Percentiles rank a stretch among this genome's conserved stretches.
Evolutionary conservation across 2,888 invertebrate species (phyloP).

Genomic region (Saturnia pavonia): DNA sequence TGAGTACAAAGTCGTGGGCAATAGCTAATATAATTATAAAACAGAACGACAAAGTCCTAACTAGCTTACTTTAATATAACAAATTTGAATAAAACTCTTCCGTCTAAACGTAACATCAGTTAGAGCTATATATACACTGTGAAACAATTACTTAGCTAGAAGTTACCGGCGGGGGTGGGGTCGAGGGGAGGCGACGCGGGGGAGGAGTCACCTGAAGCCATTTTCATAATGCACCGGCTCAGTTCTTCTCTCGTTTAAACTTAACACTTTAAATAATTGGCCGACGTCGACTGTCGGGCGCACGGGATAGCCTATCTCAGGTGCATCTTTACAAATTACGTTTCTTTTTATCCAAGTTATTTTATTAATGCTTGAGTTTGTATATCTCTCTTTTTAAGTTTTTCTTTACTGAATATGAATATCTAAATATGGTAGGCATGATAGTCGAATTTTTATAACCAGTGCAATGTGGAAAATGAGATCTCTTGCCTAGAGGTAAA

Average conservation of each 20-base stretch:
- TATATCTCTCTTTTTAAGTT: neutral
- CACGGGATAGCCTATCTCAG: constrained; percentile 24
- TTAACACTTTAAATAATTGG: constrained; percentile 75
- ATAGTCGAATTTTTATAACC: too few species aligned
- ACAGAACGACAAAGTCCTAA: too few species aligned
- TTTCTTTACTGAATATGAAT: too few species aligned
- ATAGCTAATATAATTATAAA: too few species aligned
- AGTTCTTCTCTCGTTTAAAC: constrained; percentile 53
- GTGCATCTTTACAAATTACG: constrained; percentile 21
- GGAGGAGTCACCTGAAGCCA: constrained; percentile 44
- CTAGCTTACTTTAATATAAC: neutral
- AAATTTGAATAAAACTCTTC: constrained; percentile 17
- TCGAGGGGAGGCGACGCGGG: neutral
- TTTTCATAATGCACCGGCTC: constrained; percentile 72
- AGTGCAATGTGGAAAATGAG: too few species aligned
- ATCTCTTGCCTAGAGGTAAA: too few species aligned
- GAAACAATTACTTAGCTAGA: constrained; percentile 45
- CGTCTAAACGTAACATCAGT: constrained; percentile 19
- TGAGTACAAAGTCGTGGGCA: too few species aligned
- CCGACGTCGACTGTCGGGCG: constrained; percentile 26
- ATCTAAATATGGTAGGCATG: too few species aligned
- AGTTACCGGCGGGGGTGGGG: constrained; percentile 25
- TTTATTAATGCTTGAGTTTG: neutral
- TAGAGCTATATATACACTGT: constrained; percentile 27
- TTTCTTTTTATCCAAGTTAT: constrained; percentile 10